Evolutionary conservation across 2,113 vertebrate genomes (phyloP), one percentile per base, ranked within the genome.

Genomic region (Prunella fulvescens): DNA sequence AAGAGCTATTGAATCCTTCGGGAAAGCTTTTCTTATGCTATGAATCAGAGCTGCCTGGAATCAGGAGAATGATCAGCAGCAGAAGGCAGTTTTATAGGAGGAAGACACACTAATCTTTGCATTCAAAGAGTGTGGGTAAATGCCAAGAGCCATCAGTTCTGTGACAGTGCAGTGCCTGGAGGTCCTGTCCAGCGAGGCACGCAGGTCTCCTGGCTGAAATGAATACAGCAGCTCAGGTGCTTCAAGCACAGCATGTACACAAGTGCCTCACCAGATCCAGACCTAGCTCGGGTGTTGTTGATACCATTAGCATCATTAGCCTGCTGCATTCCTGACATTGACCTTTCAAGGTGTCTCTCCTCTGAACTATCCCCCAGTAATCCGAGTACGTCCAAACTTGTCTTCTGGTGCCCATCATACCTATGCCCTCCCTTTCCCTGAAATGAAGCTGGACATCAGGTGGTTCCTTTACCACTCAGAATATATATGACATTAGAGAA

Each of bases 371-470:
- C 45, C 29, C 56, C 71, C 69, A 70, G 97, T 94, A 96, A 96
- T 92, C 47, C 5, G 90, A 96, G 85, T 60, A 93, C 90, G 31
- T 62, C 76, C 90, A 95, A 93, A 93, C 77, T 93, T 66, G 92
- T 91, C 78, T 87, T 60, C 72, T 64, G 19, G 88, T 39, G 69
- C 90, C 80, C 94, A 86, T 94, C 85, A 93, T 88, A 96, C 93
- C 85, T 94, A 94, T 88, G 93, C 83, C 94, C 95, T 95, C 91
- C 95, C 93, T 91, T 95, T 91, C 89, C 84, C 92, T 94, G 95
- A 97, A 97, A 95, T 95, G 67, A 96, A 97, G 92, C 91, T 95
- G 90, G n/a, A 66, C 48, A 96, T 97, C 95, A 97, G 86, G 83
- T 92, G 95, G 58, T 69, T 92, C 58, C 82, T 92, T 95, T 91